Base-by-base conservation (phyloP, 2,888 invertebrate genomes). In the Stratiomys singularior region DNA sequence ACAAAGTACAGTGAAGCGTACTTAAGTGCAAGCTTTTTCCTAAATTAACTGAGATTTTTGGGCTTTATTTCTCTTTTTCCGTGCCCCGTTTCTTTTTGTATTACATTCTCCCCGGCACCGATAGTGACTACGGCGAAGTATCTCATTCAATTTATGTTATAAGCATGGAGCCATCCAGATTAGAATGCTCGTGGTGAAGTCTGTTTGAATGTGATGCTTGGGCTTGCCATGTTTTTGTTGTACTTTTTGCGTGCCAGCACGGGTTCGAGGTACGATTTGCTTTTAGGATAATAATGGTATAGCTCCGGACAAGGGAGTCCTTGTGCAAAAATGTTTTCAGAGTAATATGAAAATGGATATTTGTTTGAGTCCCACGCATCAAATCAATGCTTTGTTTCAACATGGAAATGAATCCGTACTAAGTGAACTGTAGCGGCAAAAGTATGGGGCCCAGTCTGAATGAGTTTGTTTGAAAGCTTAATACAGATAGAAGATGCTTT, bases 1-100 rank as follows among this genome's bases (percentile, higher is more conserved):
- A 72, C 76, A 78, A 52, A 78, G 74, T 23, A 56, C 21, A 74
- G 77, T 77, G 76, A 60, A 76, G 79, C 79, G 77, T 79, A 72
- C 77, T 77, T 67, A 77, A 72, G 58, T 67, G 76, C 64, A 77
- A 79, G 79, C 79, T 79, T 77, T 79, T 77, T 79, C 74, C 77
- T 72, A 79, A 79, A 79, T 79, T 79, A 79, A 79, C 79, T 79
- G 79, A 79, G 79, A 79, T 79, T 79, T 79, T 77, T 77, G 66
- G 58, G 66, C 77, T 72, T 74, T 74, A 74, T 74, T 60, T 74
- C 21, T 74, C 27, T 27, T 9, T 72, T 52, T 58, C 52, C 23
- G 21, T 4, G 2, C 18, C 25, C 23, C 27, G n/a, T 11, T 25
- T 46, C 18, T 18, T 21, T 25, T 72, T 52, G 15, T 18, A 23